Evolutionary conservation across 2,888 invertebrate species (phyloP).

Genomic region (Tenthredo notha): DNA sequence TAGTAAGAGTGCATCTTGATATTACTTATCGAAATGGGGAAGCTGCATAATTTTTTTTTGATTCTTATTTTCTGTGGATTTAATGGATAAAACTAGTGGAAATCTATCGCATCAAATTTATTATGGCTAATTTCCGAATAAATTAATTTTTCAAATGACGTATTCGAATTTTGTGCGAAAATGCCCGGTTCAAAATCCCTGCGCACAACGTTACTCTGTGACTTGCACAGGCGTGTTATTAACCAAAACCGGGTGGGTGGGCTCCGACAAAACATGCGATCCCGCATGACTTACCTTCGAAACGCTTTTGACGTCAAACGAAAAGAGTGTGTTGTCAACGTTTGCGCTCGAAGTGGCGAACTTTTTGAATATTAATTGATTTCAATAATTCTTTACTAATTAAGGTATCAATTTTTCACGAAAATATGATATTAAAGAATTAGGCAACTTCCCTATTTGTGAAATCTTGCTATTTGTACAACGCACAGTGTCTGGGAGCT

Average conservation of each 20-base stretch:
- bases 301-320: background rate
- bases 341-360: no score
- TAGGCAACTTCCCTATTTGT: background rate
- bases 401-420: no score
- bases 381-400: no score
- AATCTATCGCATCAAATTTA: background rate
- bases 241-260: no score
- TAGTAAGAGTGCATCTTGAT: constrained; percentile 30
- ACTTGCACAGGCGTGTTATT: no score
- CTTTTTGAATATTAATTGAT: no score
- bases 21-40: background rate
- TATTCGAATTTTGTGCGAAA: background rate
- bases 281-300: no score
- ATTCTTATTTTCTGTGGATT: background rate
- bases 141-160: background rate
- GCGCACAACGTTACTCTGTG: background rate
- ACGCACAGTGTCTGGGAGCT: background rate
- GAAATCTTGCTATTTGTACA: background rate
- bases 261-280: background rate
- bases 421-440: background rate
- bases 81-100: background rate
- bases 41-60: background rate
- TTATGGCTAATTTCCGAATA: background rate
- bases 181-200: background rate
- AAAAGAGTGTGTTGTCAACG: no score